Evolutionary conservation across 2,797 vertebrate species (phyloP).

Genomic region (Anabas testudineus): DNA sequence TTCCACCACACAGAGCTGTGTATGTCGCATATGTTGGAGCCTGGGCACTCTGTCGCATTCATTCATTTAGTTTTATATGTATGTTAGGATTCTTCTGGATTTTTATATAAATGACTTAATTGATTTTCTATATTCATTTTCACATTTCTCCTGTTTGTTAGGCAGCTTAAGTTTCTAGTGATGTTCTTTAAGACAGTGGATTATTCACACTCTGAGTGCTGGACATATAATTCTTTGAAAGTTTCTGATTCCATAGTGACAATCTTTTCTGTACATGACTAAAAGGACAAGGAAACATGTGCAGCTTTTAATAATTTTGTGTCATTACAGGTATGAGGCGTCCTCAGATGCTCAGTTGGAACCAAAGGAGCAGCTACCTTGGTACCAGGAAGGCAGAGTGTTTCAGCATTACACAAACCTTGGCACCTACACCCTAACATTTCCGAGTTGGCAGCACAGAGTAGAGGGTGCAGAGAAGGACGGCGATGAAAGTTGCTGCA

Average conservation of each 20-base stretch:
- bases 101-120: too few relatives aligned
- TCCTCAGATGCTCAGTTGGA: conserved; percentile 72
- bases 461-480: conserved; percentile 33
- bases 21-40: background rate
- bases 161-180: background rate
- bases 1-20: conserved; percentile 2
- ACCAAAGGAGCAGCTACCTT: conserved; percentile 68
- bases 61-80: too few relatives aligned
- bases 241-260: background rate
- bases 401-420: conserved; percentile 86
- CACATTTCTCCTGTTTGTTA: background rate
- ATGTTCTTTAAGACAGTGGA: background rate
- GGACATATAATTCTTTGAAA: background rate
- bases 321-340: conserved; percentile 81
- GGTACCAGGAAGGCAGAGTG: conserved; percentile 80
- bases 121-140: background rate
- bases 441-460: conserved; percentile 28
- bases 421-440: conserved; percentile 86
- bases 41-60: background rate
- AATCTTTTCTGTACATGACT: background rate
- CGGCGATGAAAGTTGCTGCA: conserved; percentile 6
- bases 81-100: too few relatives aligned
- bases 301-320: conserved; percentile 17
- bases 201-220: background rate
- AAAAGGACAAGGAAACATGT: too few relatives aligned